Evolutionary conservation across 2,113 vertebrate species (phyloP).

Genomic region (Anoplopoma fimbria): DNA sequence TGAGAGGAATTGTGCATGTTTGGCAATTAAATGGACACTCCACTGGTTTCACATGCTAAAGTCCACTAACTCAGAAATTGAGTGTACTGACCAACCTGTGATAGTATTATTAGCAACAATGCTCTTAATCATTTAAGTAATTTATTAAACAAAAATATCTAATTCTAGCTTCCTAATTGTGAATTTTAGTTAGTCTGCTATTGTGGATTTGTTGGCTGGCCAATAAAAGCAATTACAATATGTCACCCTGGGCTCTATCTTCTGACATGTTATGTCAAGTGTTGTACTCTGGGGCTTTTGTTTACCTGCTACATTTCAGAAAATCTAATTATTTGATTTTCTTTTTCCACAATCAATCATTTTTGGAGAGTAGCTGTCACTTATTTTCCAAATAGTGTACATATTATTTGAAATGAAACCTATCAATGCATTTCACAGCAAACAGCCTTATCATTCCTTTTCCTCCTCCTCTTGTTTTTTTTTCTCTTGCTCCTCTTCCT

Average conservation of each 20-base stretch:
- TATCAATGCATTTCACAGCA: conserved; percentile 35
- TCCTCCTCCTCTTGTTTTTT: conserved; percentile 30
- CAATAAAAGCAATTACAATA: background rate
- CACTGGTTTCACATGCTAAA: background rate
- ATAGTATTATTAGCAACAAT: background rate
- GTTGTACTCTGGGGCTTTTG: background rate
- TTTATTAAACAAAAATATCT: too few relatives aligned
- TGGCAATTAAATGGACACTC: background rate
- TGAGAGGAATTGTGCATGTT: background rate
- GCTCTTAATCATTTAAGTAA: too few relatives aligned
- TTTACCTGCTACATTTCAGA: conserved; percentile 31
- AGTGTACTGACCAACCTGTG: background rate
- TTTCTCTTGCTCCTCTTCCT: conserved; percentile 29
- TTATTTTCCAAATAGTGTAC: conserved; percentile 44
- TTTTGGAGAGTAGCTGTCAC: conserved; percentile 47
- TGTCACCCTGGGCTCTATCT: background rate
- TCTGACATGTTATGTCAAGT: background rate
- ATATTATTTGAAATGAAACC: conserved; percentile 61
- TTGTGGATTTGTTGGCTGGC: background rate
- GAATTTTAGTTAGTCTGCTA: background rate
- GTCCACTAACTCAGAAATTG: background rate
- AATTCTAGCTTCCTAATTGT: background rate
- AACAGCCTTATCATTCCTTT: conserved; percentile 41
- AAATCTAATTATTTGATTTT: conserved; percentile 62
- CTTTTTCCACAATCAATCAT: conserved; percentile 55